Base-by-base conservation (phyloP, 2,113 vertebrate species). In the Merops nubicus region DNA sequence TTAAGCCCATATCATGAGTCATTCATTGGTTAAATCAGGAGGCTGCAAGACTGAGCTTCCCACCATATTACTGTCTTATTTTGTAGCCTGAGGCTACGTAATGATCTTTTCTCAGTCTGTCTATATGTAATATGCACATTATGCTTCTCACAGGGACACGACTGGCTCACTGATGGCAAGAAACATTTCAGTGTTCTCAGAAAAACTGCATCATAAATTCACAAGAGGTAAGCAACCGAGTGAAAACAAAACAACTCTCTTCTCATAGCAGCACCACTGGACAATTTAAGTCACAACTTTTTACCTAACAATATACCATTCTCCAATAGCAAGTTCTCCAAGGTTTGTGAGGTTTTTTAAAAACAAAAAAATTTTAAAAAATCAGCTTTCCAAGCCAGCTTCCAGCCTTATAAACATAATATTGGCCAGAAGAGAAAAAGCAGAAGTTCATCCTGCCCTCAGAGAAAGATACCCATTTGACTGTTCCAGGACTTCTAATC, bases 71-170 rank as follows among this genome's bases (percentile, higher is more conserved):
- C 89, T 95, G 93, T 81, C 95, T 96, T 93, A 95, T 75, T 96
- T 76, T 47, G 36, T 36, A 96, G 92, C 96, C 90, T 33, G 19
- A 93, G 95, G 96, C 93, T 88, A 93, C 86, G 94, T 59, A 95
- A 89, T 93, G 92, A 94, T 96, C 92, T 93, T 90, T 92, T 84
- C 93, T 88, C 88, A 92, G 92, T 26, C 91, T 93, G 92, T 91
- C 93, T 95, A 91, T 94, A 95, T 85, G 91, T 89, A 96, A 96
- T 86, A 94, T 81, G 91, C 93, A 95, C 82, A 95, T 93, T 94
- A 94, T 92, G 95, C 93, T 93, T 75, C 93, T 96, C 93, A 87
- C 73, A 93, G 93, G 88, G 85, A 94, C 81, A 77, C 10, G 64
- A 89, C 94, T 84, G 8, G 56, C 57, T 94, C 88, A 38, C 83